Percentiles rank a stretch among this genome's conserved stretches.
phyloP scores from a whole-genome alignment of 2,113 vertebrate genomes.

The Leucoraja erinaceus region DNA sequence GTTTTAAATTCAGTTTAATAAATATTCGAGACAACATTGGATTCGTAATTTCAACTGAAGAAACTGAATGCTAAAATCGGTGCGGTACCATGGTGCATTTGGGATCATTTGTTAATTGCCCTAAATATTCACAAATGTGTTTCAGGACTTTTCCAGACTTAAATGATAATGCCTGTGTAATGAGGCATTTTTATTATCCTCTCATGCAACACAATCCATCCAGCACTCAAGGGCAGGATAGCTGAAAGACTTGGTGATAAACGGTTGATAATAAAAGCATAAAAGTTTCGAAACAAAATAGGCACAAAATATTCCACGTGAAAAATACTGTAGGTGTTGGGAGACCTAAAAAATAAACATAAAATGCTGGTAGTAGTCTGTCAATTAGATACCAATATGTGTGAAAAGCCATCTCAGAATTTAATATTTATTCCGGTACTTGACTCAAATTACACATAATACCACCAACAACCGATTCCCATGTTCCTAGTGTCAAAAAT shows the following conservation, averaged over 20 bases:
- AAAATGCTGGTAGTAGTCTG: too few relatives aligned
- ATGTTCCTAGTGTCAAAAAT: neutral
- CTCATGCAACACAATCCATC: neutral
- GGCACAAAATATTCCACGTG: neutral
- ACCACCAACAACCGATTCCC: neutral
- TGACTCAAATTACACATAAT: neutral
- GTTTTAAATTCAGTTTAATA: neutral
- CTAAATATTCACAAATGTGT: neutral
- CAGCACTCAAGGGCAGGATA: neutral
- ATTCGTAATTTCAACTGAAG: neutral
- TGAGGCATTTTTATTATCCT: neutral
- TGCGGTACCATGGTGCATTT: neutral
- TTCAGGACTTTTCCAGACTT: neutral
- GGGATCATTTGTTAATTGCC: neutral
- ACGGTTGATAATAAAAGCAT: neutral
- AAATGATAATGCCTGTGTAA: neutral
- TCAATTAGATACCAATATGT: too few relatives aligned
- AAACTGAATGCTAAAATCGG: neutral
- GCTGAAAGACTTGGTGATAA: neutral
- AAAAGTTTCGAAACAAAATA: neutral
- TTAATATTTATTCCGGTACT: neutral
- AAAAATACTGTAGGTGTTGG: too few relatives aligned
- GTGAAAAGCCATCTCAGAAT: too few relatives aligned
- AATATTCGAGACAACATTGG: slow-evolving; percentile 15
- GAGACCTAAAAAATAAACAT: too few relatives aligned